These are phyloP conservation scores for Nasonia giraulti DNA, from an alignment of 1,140 invertebrate species.

Conservation along the genomic window DNA sequence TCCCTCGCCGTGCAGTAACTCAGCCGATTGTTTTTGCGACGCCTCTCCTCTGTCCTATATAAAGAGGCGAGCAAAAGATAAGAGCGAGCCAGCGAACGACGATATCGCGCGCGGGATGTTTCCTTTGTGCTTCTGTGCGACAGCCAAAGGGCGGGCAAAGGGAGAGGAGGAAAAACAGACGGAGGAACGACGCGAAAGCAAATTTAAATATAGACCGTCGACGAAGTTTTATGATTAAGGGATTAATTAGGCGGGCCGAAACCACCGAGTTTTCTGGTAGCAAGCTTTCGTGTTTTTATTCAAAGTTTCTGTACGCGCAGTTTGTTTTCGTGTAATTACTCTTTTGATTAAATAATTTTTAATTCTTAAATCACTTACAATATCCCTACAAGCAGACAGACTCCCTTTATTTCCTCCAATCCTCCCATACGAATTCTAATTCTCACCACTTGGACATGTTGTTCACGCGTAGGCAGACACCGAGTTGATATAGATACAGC, in stretches of 20 bases:
- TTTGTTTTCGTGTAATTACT: too few species aligned
- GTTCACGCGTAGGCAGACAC: neutral
- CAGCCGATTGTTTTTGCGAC: slow-evolving; percentile 7
- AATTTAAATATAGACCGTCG: slow-evolving; percentile 51
- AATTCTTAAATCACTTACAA: too few species aligned
- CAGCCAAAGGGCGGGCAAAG: slow-evolving; percentile 42
- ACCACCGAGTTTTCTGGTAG: too few species aligned
- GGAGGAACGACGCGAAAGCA: neutral
- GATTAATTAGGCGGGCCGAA: slow-evolving; percentile 47
- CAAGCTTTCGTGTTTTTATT: neutral
- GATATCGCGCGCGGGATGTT: neutral
- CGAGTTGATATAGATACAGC: neutral
- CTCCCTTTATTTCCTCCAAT: neutral
- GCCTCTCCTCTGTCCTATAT: neutral
- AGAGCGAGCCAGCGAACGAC: neutral
- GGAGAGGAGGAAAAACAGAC: neutral
- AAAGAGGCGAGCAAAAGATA: neutral
- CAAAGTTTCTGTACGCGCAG: neutral
- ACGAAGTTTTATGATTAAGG: slow-evolving; percentile 51
- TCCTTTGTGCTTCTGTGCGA: slow-evolving; percentile 6
- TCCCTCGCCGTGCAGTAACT: neutral
- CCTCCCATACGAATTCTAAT: neutral
- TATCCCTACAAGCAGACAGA: too few species aligned
- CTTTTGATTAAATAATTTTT: too few species aligned
- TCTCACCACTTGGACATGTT: neutral